Evolutionary conservation across 1,140 invertebrate genomes (phyloP).

Genomic region (Himalopsyche phryganea): DNA sequence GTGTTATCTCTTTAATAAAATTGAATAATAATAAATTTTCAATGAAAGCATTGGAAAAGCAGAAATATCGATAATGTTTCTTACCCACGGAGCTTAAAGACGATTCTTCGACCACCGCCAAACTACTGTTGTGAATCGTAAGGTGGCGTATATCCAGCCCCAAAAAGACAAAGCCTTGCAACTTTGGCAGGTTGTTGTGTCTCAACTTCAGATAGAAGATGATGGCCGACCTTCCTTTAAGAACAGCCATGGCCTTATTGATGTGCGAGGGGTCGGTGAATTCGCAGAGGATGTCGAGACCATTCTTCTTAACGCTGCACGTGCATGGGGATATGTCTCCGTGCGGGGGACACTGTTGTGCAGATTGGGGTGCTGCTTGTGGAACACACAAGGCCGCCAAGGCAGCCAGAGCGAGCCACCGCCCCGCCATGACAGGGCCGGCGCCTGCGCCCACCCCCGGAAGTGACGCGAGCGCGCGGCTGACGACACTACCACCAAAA

Average conservation of each 20-base stretch:
- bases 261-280: constrained; percentile 74
- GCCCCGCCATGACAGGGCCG: constrained; percentile 9
- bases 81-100: constrained; percentile 80
- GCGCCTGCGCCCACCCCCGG: not conserved
- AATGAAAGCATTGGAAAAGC: no score
- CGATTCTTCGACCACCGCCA: constrained; percentile 80
- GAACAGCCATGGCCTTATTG: constrained; percentile 63
- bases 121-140: constrained; percentile 81
- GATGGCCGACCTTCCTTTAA: constrained; percentile 71
- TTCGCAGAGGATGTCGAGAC: constrained; percentile 82
- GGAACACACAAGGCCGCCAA: constrained; percentile 40
- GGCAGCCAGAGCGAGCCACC: constrained; percentile 31
- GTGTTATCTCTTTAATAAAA: no score
- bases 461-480: not conserved
- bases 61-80: no score
- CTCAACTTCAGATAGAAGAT: constrained; percentile 83
- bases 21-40: no score
- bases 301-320: constrained; percentile 80
- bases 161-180: constrained; percentile 81
- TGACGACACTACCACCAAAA: not conserved
- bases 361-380: constrained; percentile 43
- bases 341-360: constrained; percentile 68
- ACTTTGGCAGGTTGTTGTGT: constrained; percentile 76
- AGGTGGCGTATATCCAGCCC: constrained; percentile 82
- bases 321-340: constrained; percentile 72